phyloP scores from a whole-genome alignment of 2,113 vertebrate genomes.

The Edolisoma coerulescens region DNA sequence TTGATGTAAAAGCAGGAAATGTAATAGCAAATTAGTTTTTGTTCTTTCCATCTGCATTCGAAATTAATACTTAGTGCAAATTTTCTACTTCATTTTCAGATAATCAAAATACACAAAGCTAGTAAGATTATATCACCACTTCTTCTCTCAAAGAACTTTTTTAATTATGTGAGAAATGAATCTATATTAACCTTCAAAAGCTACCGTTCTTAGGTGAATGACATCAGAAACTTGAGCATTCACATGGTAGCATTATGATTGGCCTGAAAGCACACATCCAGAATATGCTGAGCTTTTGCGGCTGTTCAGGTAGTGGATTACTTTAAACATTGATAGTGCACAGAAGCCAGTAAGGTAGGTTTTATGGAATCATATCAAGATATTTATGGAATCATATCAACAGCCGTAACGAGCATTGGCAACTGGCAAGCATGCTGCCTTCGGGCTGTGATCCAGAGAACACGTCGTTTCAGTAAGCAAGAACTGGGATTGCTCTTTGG shows the following conservation, averaged over 20 bases:
- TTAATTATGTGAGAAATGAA: constrained; percentile 7
- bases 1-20: constrained; percentile 28
- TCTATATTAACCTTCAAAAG: neutral
- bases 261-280: neutral
- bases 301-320: neutral
- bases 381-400: neutral
- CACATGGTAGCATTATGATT: neutral
- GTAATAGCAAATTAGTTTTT: constrained; percentile 13
- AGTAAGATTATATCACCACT: neutral
- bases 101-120: constrained; percentile 26
- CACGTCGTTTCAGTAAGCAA: neutral
- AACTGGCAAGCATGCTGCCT: neutral
- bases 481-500: neutral
- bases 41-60: constrained; percentile 18
- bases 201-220: neutral
- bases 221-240: neutral
- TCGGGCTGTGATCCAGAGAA: neutral
- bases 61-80: constrained; percentile 4
- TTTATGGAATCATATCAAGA: neutral
- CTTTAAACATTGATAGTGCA: neutral
- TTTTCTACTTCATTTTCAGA: constrained; percentile 51
- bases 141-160: neutral
- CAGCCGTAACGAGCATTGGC: neutral
- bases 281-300: neutral
- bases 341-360: neutral